Conservation (phyloP, 2,888 invertebrate species). For the Deilephila porcellus region DNA sequence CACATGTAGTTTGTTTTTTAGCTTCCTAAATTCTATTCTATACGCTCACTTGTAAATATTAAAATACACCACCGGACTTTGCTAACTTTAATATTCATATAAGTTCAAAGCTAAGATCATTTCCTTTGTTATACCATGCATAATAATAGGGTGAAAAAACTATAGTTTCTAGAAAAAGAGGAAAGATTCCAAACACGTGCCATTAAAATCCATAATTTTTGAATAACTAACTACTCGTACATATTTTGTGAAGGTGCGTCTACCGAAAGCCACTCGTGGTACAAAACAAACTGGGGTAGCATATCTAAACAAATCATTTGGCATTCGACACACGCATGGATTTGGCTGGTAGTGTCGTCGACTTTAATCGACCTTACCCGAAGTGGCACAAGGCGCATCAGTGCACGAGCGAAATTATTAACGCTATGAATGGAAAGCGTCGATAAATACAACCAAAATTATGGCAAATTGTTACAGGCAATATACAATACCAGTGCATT, state of each 20-base stretch:
- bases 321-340: slow-evolving; percentile 53
- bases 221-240: slow-evolving; percentile 32
- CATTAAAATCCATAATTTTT: neutral
- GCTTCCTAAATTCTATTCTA: too few relatives aligned
- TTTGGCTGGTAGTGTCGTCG: slow-evolving; percentile 45
- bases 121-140: neutral
- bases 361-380: slow-evolving; percentile 49
- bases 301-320: slow-evolving; percentile 49
- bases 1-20: neutral
- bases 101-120: too few relatives aligned
- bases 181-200: slow-evolving; percentile 9
- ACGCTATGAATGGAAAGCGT: slow-evolving; percentile 31
- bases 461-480: neutral
- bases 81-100: too few relatives aligned
- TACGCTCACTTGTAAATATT: too few relatives aligned
- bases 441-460: neutral
- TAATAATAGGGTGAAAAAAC: neutral
- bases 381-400: slow-evolving; percentile 56
- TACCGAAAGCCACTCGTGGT: slow-evolving; percentile 41
- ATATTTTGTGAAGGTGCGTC: slow-evolving; percentile 43
- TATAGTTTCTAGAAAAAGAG: neutral
- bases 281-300: slow-evolving; percentile 44
- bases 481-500: neutral
- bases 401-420: slow-evolving; percentile 38
- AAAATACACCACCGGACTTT: too few relatives aligned